Evolutionary conservation across 1,140 invertebrate species (phyloP), one percentile per base, ranked within the genome.

Genomic region (Megathymus violae): DNA sequence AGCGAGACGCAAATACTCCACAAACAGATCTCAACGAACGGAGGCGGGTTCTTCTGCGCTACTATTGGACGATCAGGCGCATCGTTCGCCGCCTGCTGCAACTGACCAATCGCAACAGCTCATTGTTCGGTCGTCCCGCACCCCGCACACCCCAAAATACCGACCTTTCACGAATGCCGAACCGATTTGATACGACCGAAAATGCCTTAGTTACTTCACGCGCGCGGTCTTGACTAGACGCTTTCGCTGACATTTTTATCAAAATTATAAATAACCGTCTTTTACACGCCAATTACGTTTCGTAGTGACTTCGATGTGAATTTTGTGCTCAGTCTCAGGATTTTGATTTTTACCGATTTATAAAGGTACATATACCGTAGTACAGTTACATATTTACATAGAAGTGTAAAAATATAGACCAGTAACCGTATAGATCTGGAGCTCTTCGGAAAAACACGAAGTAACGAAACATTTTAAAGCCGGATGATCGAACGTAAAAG

Each of bases 121-220:
- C 48, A 36, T 44, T 41, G 36, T 36, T 22, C 56, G 34, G 67
- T 65, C 78, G 61, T 78, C 88, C 78, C 84, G 80, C 79, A 40
- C 79, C 76, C 78, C 87, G 75, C 83, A 54, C 56, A 62, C 67
- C 78, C 76, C 69, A 71, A 80, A 85, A 84, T 76, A 71, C 80
- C 88, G 88, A 90, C 85, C 80, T 82, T 85, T 85, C 86, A 90
- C 88, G 88, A 90, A 81, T 82, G 74, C 80, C 76, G 78, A 74
- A 75, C 83, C 88, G 88, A 90, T 88, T 87, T 80, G 79, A 87
- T 80, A 89, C 88, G 88, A 90, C 86, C 85, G 83, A 88, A 89
- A 87, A 84, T 88, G 82, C 85, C 85, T 91, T 91, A 91, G 88
- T 91, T 91, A 91, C 86, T 87, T 86, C 80, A 74, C 82, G 77